Base-by-base conservation (phyloP, 2,888 invertebrate species). In the Lamellibrachia columna region DNA sequence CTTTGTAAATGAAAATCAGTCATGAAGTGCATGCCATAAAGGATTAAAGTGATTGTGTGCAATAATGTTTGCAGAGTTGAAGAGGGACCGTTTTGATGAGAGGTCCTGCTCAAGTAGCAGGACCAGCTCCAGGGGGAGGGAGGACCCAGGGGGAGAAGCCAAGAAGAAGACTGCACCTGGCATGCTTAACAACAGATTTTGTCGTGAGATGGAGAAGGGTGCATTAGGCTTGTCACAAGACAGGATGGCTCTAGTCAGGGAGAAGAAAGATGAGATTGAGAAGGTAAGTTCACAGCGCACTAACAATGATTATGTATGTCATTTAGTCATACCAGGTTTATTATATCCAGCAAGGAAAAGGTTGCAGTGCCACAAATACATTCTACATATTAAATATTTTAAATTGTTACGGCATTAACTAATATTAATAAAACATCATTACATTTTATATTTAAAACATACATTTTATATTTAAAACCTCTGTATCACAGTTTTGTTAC, bases 231-330 rank as follows among this genome's bases (percentile, higher is more conserved):
- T 94, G 92, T 90, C 93, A 9, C 94, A 93, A n/a, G 94, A 94
- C 90, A 94, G 93, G 92, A 93, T 94, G 93, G 90, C 92, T 8
- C 92, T 94, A 53, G 93, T 94, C 11, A 90, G 93, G 55, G 93
- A 94, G 90, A 94, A 94, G 92, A 94, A 94, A 90, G 94, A 94
- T 40, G 94, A 94, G 53, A 94, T 94, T 58, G 94, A 94, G 92
- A 94, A 93, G 93, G 94, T 94, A n/a, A 52, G 92, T 93, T 75
- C 22, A 75, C 22, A 75, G 22, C 75, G n/a, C 22, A 15, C 75
- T n/a, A 75, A 22, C 22, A 75, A 22, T 7, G 15, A 22, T 75
- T 15, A 22, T 22, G 6, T 75, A 22, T 6, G 40, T 40, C 40
- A 40, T 40, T 40, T 15, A 75, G 75, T 75, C 75, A 75, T 6